These are phyloP conservation scores for Leptopilina drosophilae DNA, from an alignment of 2,888 invertebrate species.

Conservation along the genomic window DNA sequence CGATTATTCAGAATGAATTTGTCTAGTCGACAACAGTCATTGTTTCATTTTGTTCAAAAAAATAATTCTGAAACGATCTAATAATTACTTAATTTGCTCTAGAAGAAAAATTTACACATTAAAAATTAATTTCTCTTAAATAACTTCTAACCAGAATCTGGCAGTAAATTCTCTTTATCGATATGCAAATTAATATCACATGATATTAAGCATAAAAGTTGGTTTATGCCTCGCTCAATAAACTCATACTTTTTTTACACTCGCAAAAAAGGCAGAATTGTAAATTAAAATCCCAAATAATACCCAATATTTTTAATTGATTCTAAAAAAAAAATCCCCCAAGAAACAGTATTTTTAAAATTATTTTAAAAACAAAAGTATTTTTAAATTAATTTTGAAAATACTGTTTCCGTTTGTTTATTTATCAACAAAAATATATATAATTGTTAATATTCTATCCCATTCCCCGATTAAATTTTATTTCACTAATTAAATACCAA, in stretches of 20 bases:
- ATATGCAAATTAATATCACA: slow-evolving; percentile 20
- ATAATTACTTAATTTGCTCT: not conserved
- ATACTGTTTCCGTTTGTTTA: slow-evolving; percentile 2
- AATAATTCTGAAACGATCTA: not conserved
- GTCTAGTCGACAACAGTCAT: not conserved
- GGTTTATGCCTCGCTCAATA: not conserved
- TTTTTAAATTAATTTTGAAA: slow-evolving; percentile 11
- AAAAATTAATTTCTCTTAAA: slow-evolving; percentile 1
- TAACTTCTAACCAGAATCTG: not conserved
- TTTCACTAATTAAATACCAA: not conserved
- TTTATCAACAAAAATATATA: slow-evolving; percentile 14
- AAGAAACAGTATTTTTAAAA: slow-evolving; percentile 3
- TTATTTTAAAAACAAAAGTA: not conserved
- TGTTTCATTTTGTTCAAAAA: not conserved
- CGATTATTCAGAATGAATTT: not conserved
- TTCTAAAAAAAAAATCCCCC: not conserved
- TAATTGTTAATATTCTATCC: not conserved
- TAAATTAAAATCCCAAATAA: not conserved
- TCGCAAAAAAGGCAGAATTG: slow-evolving; percentile 8
- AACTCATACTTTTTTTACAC: slow-evolving; percentile 1
- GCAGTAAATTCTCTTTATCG: not conserved
- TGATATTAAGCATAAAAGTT: not conserved
- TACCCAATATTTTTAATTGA: not conserved
- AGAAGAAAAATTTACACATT: not conserved
- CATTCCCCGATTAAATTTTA: slow-evolving; percentile 15